Evolutionary conservation across 2,113 vertebrate species (phyloP), one percentile per base, ranked within the genome.

Genomic region (Blennius ocellaris): DNA sequence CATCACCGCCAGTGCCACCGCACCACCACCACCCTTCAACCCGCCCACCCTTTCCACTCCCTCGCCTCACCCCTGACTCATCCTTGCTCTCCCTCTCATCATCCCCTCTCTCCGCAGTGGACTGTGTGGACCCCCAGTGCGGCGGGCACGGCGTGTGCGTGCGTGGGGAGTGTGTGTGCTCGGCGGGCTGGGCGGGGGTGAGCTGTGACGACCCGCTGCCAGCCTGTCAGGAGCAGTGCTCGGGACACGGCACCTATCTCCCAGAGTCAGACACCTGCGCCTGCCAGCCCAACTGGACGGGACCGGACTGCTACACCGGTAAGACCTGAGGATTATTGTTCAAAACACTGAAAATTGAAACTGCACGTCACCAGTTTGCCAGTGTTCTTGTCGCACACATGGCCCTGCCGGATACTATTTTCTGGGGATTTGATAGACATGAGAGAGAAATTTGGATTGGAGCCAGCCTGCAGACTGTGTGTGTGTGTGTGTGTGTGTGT

Each of bases 201-300:
- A 95, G 94, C 91, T 99, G 97, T 6, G 95, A 98, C 81, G 94
- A 92, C 0, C 92, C 95, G 0, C 93, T 97, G 82, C 96, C 96
- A 3, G 90, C 95, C 53, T 99, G 97, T 88, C 97, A 98, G 92
- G 96, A 98, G 61, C 97, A 96, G 84, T 99, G 97, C 85, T 98
- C 97, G 0, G 96, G 96, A 11, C 97, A 98, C 0, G 97, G 97
- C 3, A 96, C 95, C 57, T 96, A 96, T 82, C 94, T 97, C 37
- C 89, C 94, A 44, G 97, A 97, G 8, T 92, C 94, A 0, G 95
- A 96, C 6, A 73, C 94, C 77, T 98, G 97, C 80, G 94, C 92
- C 93, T 99, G 97, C 47, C 96, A 98, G 63, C 95, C 96, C 0
- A 96, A 95, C 87, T 98, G 97, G 97, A 99, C 97, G 0, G 97